Conservation (phyloP, 2,113 vertebrate genomes). For the Passer montanus region DNA sequence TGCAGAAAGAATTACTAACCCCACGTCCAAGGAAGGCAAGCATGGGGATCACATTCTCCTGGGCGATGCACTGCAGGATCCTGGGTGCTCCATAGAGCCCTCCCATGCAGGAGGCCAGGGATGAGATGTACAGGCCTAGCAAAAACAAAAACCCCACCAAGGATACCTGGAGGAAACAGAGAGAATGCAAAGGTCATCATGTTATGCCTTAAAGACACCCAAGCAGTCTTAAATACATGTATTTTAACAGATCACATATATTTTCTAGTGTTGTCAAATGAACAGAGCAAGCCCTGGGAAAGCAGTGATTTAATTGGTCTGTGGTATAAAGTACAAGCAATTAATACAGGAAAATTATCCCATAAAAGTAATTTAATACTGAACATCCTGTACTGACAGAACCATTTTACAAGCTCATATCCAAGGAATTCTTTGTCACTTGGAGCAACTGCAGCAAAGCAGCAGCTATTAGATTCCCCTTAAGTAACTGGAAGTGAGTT, state of each 20-base stretch:
- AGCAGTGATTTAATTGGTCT: conserved; percentile 3
- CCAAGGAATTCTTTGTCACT: conserved; percentile 43
- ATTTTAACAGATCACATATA: background rate
- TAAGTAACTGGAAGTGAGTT: conserved; percentile 67
- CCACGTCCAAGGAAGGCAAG: conserved; percentile 84
- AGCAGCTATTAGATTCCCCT: conserved; percentile 38
- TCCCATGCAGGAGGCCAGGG: conserved; percentile 97
- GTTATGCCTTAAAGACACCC: background rate
- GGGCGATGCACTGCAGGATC: conserved; percentile 95
- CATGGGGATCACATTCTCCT: conserved; percentile 90
- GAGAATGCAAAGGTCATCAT: background rate
- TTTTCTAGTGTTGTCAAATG: background rate
- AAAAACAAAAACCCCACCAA: conserved; percentile 97
- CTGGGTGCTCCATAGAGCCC: conserved; percentile 93
- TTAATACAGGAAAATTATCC: conserved; percentile 54
- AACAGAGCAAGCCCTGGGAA: background rate
- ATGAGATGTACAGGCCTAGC: conserved; percentile 94
- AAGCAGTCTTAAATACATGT: background rate
- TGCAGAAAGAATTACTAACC: conserved; percentile 76
- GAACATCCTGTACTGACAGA: conserved; percentile 53
- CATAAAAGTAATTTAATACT: conserved; percentile 52
- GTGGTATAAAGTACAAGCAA: conserved; percentile 20
- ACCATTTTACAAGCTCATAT: conserved; percentile 43
- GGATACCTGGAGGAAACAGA: conserved; percentile 84
- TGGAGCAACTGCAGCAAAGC: conserved; percentile 13